Evolutionary conservation across 2,797 vertebrate species (phyloP).

Genomic region (Adrianichthys oophorus): DNA sequence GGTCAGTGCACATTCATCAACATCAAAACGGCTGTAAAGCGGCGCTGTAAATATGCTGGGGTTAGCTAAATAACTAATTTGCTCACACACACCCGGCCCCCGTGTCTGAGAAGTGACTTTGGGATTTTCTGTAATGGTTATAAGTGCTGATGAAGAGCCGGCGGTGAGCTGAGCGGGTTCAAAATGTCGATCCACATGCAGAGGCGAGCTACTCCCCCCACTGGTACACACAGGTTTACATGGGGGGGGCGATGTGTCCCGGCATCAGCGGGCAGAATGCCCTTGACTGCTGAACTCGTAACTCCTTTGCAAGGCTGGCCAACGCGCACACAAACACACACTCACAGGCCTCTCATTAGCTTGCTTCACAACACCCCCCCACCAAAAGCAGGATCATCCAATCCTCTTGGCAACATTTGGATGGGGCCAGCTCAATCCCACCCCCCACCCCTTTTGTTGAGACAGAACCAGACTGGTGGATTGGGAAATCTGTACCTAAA

Average conservation of each 20-base stretch:
- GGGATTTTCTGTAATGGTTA: slow-evolving; percentile 64
- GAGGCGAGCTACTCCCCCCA: slow-evolving; percentile 17
- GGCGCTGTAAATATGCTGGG: slow-evolving; percentile 60
- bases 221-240: slow-evolving; percentile 4
- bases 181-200: slow-evolving; percentile 30
- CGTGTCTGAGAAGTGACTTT: slow-evolving; percentile 60
- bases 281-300: slow-evolving; percentile 55
- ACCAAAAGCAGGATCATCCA: slow-evolving; percentile 72
- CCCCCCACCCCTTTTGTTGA: slow-evolving; percentile 34
- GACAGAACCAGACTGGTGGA: slow-evolving; percentile 36
- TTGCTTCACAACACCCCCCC: slow-evolving; percentile 69
- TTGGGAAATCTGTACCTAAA: slow-evolving; percentile 32
- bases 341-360: slow-evolving; percentile 63
- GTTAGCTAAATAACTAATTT: slow-evolving; percentile 64
- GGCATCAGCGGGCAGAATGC: slow-evolving; percentile 63
- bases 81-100: slow-evolving; percentile 34
- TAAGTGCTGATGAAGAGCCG: slow-evolving; percentile 65
- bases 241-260: slow-evolving; percentile 66
- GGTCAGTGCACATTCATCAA: slow-evolving; percentile 60
- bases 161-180: slow-evolving; percentile 41
- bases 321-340: slow-evolving; percentile 49
- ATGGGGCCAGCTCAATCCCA: slow-evolving; percentile 65
- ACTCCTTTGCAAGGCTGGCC: slow-evolving; percentile 44
- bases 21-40: slow-evolving; percentile 61
- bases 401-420: slow-evolving; percentile 63